Percentiles rank a stretch among this genome's conserved stretches.
Evolutionary conservation across 1,140 invertebrate genomes (phyloP).

Genomic region (Pseudobourletiella spinata): DNA sequence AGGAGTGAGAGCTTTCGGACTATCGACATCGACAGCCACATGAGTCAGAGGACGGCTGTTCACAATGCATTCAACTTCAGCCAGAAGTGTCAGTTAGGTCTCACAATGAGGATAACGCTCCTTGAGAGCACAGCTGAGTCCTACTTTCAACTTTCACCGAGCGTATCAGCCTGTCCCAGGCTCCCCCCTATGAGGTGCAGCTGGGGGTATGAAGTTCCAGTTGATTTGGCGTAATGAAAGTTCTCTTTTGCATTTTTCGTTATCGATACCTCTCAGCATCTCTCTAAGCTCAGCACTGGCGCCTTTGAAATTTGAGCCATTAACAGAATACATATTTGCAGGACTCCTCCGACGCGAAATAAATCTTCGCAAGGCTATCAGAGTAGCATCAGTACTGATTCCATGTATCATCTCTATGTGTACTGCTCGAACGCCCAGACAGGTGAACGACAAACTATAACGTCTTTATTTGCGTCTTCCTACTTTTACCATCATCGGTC

Average conservation of each 20-base stretch:
- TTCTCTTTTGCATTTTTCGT: conserved; percentile 3
- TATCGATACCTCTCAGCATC: neutral
- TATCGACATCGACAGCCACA: conserved; percentile 36
- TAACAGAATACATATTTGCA: conserved; percentile 35
- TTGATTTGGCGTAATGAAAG: no score
- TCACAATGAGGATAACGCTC: conserved; percentile 30
- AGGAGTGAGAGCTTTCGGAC: conserved; percentile 37
- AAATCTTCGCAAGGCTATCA: conserved; percentile 36
- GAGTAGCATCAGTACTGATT: conserved; percentile 32
- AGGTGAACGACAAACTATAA: conserved; percentile 36
- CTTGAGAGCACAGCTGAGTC: conserved; percentile 21
- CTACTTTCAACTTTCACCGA: conserved; percentile 38
- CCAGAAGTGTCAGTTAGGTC: conserved; percentile 36
- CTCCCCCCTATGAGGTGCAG: conserved; percentile 40
- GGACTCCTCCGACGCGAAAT: conserved; percentile 35
- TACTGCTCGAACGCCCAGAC: conserved; percentile 35
- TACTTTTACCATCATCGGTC: conserved; percentile 28
- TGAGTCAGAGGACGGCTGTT: no score
- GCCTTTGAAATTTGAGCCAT: conserved; percentile 37
- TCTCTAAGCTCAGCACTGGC: conserved; percentile 20
- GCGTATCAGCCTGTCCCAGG: conserved; percentile 40
- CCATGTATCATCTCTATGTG: conserved; percentile 37
- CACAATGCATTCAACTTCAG: conserved; percentile 38
- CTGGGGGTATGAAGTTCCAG: no score
- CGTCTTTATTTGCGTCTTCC: conserved; percentile 28